Conservation (phyloP, 2,888 invertebrate genomes). For the Acleris literana region DNA sequence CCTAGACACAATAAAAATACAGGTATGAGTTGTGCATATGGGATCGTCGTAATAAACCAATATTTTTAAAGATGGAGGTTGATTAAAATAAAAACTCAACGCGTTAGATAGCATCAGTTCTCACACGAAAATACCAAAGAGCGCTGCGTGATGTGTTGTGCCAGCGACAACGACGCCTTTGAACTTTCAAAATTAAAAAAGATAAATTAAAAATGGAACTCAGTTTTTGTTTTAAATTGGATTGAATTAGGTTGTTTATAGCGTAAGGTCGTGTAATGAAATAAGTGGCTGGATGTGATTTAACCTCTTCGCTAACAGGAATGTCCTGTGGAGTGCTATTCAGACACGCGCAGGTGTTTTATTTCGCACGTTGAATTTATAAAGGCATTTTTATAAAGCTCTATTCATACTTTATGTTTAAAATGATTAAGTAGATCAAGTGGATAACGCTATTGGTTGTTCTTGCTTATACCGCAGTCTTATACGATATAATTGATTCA, state of each 20-base stretch:
- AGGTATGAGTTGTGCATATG: too few relatives aligned
- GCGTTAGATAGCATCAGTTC: constrained; percentile 60
- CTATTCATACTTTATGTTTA: constrained; percentile 4
- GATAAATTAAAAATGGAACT: not conserved
- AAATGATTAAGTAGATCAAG: too few relatives aligned
- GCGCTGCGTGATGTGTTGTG: constrained; percentile 52
- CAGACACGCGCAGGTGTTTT: constrained; percentile 31
- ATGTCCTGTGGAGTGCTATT: constrained; percentile 33
- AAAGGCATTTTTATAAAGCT: constrained; percentile 1
- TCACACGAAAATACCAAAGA: constrained; percentile 61
- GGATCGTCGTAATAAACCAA: too few relatives aligned
- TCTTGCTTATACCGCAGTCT: too few relatives aligned
- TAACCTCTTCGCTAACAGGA: constrained; percentile 29
- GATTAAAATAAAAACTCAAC: not conserved
- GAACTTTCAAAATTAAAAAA: constrained; percentile 25
- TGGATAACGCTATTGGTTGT: too few relatives aligned
- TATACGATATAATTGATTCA: too few relatives aligned
- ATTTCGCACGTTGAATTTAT: constrained; percentile 30
- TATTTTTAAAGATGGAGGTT: too few relatives aligned
- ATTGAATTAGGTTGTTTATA: constrained; percentile 32
- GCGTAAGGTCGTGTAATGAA: constrained; percentile 52
- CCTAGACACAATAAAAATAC: too few relatives aligned
- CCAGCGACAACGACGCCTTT: constrained; percentile 71
- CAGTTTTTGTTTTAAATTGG: constrained; percentile 18
- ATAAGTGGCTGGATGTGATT: constrained; percentile 62